A percentile compares a stretch with the other conserved stretches of the same genome.
Conservation (phyloP, 2,113 vertebrate species). For the Cynocephalus volans region DNA sequence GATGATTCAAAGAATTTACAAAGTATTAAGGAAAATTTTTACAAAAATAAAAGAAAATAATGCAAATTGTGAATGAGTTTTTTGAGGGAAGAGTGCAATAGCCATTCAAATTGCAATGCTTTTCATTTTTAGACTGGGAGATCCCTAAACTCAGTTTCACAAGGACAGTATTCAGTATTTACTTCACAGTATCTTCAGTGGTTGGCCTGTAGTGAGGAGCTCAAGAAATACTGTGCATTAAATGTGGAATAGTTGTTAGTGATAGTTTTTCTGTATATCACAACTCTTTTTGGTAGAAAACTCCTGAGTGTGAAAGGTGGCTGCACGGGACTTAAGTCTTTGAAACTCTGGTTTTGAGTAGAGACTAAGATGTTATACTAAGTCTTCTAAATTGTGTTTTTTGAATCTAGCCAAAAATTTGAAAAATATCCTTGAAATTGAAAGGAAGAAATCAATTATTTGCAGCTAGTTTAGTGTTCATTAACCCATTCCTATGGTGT, state of each 20-base stretch:
- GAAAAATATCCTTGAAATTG: constrained; percentile 57
- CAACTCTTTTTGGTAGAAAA: neutral
- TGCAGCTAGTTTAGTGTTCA: neutral
- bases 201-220: neutral
- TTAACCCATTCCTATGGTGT: neutral
- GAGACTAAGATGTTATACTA: constrained; percentile 36
- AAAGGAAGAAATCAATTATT: constrained; percentile 35
- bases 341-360: constrained; percentile 36
- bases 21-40: constrained; percentile 60
- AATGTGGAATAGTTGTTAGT: neutral
- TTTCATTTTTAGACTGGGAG: constrained; percentile 46
- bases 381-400: neutral
- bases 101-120: neutral
- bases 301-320: neutral
- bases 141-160: constrained; percentile 1
- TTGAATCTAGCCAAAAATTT: constrained; percentile 3
- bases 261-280: neutral
- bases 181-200: neutral
- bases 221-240: neutral
- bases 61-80: neutral
- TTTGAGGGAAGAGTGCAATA: constrained; percentile 43
- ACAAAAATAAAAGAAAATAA: constrained; percentile 38
- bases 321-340: neutral
- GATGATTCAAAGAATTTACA: constrained; percentile 61
- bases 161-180: neutral